Percentiles rank a stretch among this genome's conserved stretches.
These are phyloP conservation scores for Drosophila greeni DNA, from an alignment of 2,888 invertebrate species.

Conservation along the genomic window DNA sequence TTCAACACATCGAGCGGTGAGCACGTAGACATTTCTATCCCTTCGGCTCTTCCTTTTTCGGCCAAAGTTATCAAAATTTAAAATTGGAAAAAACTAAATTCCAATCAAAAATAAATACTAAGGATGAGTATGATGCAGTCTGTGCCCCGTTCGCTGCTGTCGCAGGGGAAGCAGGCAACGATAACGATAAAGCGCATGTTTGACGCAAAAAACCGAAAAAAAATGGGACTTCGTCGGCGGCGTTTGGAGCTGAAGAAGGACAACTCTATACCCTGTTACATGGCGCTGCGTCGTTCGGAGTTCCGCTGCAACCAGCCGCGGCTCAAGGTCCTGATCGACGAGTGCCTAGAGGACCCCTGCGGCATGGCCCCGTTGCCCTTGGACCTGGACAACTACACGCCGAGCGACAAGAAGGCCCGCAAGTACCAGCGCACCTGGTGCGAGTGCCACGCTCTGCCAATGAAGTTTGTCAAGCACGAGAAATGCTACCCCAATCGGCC, in stretches of 20 bases:
- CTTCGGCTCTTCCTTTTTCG: background rate
- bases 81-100: background rate
- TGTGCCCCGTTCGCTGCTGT: background rate
- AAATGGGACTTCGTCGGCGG: background rate
- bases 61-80: background rate
- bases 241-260: background rate
- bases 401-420: slow-evolving; percentile 30
- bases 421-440: slow-evolving; percentile 51
- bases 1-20: background rate
- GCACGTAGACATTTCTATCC: background rate
- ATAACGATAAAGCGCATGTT: background rate
- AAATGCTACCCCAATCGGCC: slow-evolving; percentile 33
- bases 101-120: background rate
- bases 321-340: background rate
- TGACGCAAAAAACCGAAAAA: too few species aligned
- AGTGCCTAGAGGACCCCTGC: slow-evolving; percentile 26
- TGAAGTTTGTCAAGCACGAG: background rate
- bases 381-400: slow-evolving; percentile 34
- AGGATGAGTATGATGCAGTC: background rate
- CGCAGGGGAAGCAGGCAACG: background rate
- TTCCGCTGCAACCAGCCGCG: slow-evolving; percentile 14
- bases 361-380: background rate
- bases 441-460: slow-evolving; percentile 20
- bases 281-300: slow-evolving; percentile 20
- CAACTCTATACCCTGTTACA: slow-evolving; percentile 21